Evolutionary conservation across 2,797 vertebrate genomes (phyloP).

Genomic region (Semaprochilodus insignis): DNA sequence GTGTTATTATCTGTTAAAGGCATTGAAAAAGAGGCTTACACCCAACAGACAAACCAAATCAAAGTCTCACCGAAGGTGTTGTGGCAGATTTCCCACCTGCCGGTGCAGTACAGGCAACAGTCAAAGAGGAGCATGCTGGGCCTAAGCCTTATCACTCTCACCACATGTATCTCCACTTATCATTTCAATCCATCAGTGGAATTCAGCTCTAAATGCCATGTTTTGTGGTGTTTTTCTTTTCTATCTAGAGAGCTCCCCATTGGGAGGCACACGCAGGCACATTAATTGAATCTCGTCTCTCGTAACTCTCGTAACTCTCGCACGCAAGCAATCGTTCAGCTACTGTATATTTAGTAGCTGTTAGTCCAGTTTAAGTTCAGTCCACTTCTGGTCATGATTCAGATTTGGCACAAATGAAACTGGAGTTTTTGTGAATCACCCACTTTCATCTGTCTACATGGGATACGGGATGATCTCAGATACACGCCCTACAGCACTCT

Average conservation of each 20-base stretch:
- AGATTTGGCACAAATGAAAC: conserved; percentile 61
- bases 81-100: conserved; percentile 65
- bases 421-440: conserved; percentile 27
- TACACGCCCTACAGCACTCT: neutral
- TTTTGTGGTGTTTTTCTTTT: conserved; percentile 48
- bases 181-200: conserved; percentile 63
- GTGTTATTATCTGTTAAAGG: conserved; percentile 51
- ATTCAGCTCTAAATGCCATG: conserved; percentile 61
- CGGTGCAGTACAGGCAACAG: conserved; percentile 56
- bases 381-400: conserved; percentile 51
- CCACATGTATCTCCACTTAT: conserved; percentile 70
- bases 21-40: conserved; percentile 54
- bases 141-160: conserved; percentile 70
- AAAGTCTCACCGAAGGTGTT: conserved; percentile 70
- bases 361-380: conserved; percentile 61
- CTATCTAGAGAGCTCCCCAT: conserved; percentile 29
- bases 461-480: neutral
- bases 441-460: neutral
- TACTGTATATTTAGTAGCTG: conserved; percentile 55
- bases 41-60: conserved; percentile 60
- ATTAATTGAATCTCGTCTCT: conserved; percentile 64
- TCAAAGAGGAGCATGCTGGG: conserved; percentile 67
- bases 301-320: conserved; percentile 44
- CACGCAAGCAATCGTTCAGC: conserved; percentile 62
- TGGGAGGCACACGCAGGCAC: conserved; percentile 47